Evolutionary conservation across 2,113 vertebrate species (phyloP).

Genomic region (Plotosus lineatus): DNA sequence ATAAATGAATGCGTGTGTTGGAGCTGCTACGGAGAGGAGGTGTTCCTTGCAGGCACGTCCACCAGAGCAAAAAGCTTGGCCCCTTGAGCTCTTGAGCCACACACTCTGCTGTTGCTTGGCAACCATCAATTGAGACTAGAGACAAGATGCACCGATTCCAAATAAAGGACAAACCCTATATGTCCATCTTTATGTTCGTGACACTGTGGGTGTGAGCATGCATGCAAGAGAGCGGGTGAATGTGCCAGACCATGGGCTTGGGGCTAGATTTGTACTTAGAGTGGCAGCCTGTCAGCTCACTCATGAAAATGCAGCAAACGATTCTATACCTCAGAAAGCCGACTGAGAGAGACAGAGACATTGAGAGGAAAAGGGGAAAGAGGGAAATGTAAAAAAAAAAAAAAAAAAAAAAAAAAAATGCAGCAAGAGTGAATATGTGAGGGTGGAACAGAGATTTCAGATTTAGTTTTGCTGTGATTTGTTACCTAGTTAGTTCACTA

Average conservation of each 20-base stretch:
- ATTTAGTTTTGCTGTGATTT: constrained; percentile 50
- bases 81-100: constrained; percentile 49
- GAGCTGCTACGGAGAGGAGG: constrained; percentile 31
- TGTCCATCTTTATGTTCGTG: constrained; percentile 28
- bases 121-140: constrained; percentile 64
- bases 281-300: constrained; percentile 61
- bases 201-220: constrained; percentile 22
- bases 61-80: constrained; percentile 21
- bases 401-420: too few relatives aligned
- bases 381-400: constrained; percentile 46
- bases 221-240: constrained; percentile 11
- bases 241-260: background rate
- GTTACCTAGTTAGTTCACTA: constrained; percentile 42
- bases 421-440: constrained; percentile 35
- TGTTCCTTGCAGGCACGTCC: constrained; percentile 48
- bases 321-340: constrained; percentile 44
- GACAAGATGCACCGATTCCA: constrained; percentile 38
- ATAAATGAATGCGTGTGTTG: constrained; percentile 17
- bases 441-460: constrained; percentile 19
- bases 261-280: constrained; percentile 57
- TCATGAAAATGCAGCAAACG: constrained; percentile 65
- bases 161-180: constrained; percentile 32
- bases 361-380: constrained; percentile 45
- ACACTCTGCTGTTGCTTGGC: constrained; percentile 69
- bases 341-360: constrained; percentile 39